A percentile compares a stretch with the other conserved stretches of the same genome.
These are phyloP conservation scores for Acanthosepion esculentum DNA, from an alignment of 2,888 invertebrate genomes.

Conservation along the genomic window DNA sequence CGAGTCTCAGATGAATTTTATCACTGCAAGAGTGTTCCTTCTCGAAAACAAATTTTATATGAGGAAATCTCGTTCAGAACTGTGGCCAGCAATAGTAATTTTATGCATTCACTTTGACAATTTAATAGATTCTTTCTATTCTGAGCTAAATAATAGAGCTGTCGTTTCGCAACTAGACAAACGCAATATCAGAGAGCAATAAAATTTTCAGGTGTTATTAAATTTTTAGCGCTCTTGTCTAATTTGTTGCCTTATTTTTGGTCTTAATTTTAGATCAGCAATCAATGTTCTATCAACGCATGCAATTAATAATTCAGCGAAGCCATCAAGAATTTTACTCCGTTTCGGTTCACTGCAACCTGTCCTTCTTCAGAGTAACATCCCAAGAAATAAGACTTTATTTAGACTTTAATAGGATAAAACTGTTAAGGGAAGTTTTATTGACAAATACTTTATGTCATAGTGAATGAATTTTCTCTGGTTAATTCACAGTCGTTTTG, in stretches of 20 bases:
- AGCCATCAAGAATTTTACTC: neutral
- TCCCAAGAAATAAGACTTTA: neutral
- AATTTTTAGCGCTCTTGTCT: neutral
- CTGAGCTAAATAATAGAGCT: neutral
- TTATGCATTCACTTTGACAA: neutral
- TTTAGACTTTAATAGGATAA: too few species aligned
- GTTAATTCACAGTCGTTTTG: too few species aligned
- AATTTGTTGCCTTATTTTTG: neutral
- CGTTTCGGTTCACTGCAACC: neutral
- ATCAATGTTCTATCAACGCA: neutral
- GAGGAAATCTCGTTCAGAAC: neutral
- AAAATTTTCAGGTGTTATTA: neutral
- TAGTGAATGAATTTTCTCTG: too few species aligned
- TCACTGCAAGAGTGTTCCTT: neutral
- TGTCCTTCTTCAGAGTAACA: neutral
- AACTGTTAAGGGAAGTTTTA: too few species aligned
- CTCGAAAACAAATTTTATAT: neutral
- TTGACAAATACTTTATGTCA: too few species aligned
- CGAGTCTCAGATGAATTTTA: neutral
- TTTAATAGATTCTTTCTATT: conserved; percentile 15
- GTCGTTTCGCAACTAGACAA: neutral
- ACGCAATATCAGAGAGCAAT: neutral
- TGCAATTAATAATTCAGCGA: neutral
- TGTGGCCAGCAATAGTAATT: conserved; percentile 33
- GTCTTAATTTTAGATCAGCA: neutral